phyloP scores from a whole-genome alignment of 2,797 vertebrate species.

The Sphaeramia orbicularis region DNA sequence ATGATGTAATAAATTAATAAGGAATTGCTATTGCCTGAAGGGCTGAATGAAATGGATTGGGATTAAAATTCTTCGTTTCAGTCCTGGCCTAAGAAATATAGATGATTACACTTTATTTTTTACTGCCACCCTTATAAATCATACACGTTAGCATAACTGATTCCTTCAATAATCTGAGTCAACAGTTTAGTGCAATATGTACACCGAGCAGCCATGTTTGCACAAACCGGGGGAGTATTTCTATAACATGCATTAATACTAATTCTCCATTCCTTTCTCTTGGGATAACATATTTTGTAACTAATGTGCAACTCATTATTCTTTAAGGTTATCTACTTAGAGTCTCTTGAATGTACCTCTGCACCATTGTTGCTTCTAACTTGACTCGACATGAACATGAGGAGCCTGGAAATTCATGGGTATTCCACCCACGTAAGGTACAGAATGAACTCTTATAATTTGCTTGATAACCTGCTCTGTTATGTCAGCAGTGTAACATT shows the following conservation, averaged over 20 bases:
- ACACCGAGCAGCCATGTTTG: background rate
- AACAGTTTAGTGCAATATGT: background rate
- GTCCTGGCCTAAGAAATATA: slow-evolving; percentile 4
- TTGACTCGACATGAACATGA: slow-evolving; percentile 20
- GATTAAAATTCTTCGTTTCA: slow-evolving; percentile 5
- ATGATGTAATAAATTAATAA: slow-evolving; percentile 44
- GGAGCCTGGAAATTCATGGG: slow-evolving; percentile 19
- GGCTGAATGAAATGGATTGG: slow-evolving; percentile 10
- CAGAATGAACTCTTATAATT: slow-evolving; percentile 70
- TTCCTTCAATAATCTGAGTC: background rate
- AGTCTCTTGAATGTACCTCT: background rate
- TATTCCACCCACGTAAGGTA: slow-evolving; percentile 67
- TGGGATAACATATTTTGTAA: slow-evolving; percentile 21
- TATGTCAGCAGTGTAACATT: slow-evolving; percentile 72
- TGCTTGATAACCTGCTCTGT: slow-evolving; percentile 70
- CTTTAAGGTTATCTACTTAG: background rate
- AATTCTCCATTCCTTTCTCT: slow-evolving; percentile 24
- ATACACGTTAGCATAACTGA: background rate
- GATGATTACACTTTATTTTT: background rate
- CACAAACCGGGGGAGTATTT: slow-evolving; percentile 9
- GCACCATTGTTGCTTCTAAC: slow-evolving; percentile 9
- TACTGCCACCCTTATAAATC: background rate
- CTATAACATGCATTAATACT: slow-evolving; percentile 4
- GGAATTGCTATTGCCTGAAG: slow-evolving; percentile 16
- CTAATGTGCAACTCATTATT: slow-evolving; percentile 1